These are phyloP conservation scores for Coendou prehensilis DNA, from an alignment of 2,797 vertebrate genomes.

Conservation along the genomic window DNA sequence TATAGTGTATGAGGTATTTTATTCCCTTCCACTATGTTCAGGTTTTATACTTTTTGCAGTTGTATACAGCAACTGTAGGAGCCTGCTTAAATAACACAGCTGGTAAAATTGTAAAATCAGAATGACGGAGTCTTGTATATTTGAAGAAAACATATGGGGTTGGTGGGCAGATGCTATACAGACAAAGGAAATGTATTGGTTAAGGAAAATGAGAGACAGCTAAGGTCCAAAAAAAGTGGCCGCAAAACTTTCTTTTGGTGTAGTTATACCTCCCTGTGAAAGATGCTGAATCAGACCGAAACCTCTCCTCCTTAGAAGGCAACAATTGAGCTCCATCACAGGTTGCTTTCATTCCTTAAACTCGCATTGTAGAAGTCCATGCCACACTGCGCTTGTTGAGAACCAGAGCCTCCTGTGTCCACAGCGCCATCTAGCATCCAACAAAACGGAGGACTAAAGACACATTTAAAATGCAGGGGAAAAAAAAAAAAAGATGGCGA, in stretches of 20 bases:
- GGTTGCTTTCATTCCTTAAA: background rate
- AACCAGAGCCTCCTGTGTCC: background rate
- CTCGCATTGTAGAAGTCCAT: background rate
- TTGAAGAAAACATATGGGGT: background rate
- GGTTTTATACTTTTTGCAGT: background rate
- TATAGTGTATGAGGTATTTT: background rate
- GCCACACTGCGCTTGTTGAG: no score
- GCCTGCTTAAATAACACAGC: background rate
- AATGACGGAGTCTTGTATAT: background rate
- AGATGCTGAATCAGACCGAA: background rate
- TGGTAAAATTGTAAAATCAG: background rate
- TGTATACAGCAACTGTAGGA: background rate
- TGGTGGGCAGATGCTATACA: background rate
- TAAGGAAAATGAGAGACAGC: background rate
- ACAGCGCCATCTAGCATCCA: constrained; percentile 65
- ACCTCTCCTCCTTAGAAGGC: background rate
- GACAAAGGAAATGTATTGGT: background rate
- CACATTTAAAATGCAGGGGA: background rate
- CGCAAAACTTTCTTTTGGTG: background rate
- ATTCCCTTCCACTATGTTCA: background rate
- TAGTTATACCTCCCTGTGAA: background rate
- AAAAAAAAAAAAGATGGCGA: no score
- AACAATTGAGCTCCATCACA: background rate
- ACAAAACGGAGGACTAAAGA: background rate
- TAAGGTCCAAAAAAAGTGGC: background rate